Base-by-base conservation (phyloP, 2,888 invertebrate genomes). In the Myathropa florea region DNA sequence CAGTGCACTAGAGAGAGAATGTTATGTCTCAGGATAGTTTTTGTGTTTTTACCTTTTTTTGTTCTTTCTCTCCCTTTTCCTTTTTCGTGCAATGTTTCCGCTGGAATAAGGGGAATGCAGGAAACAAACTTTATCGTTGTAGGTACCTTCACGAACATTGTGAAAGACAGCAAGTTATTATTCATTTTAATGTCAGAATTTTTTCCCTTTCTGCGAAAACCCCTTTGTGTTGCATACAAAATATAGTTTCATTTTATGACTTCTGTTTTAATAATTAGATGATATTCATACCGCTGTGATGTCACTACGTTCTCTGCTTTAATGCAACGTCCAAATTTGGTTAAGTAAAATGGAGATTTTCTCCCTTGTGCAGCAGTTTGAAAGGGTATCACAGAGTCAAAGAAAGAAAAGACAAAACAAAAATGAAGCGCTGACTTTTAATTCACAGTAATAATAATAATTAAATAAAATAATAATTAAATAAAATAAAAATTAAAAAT, bases 101-200 rank as follows among this genome's bases (percentile, higher is more conserved):
- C 73, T 83, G 78, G 64, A 83, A 78, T 72, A 26, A 28, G 18
- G 26, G 23, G 68, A 73, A 39, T 18, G 57, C 33, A 46, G 59
- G 59, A 77, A 83, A 57, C 46, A 75, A 83, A 83, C 57, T 83
- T 83, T 83, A 77, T 70, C 83, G 70, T 83, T 77, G 76, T 67
- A 71, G 61, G 71, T 71, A 60, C 71, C 72, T 77, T 77, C 64
- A 67, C 65, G 61, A 77, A 39, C 59, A 65, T 70, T 60, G 70
- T 78, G 61, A 63, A 21, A 61, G 71, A 70, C 78, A 70, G 78
- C 65, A 76, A 39, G 76, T 65, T 76, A 26, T 60, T 76, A 53
- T 82, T 76, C 26, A 26, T 67, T 12, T 33, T 79, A 65, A 79
- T 79, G 65, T 60, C 68, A 68, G 60, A 55, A 36, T n/a, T 60